phyloP scores from a whole-genome alignment of 2,888 invertebrate species.

The Agrochola lota region DNA sequence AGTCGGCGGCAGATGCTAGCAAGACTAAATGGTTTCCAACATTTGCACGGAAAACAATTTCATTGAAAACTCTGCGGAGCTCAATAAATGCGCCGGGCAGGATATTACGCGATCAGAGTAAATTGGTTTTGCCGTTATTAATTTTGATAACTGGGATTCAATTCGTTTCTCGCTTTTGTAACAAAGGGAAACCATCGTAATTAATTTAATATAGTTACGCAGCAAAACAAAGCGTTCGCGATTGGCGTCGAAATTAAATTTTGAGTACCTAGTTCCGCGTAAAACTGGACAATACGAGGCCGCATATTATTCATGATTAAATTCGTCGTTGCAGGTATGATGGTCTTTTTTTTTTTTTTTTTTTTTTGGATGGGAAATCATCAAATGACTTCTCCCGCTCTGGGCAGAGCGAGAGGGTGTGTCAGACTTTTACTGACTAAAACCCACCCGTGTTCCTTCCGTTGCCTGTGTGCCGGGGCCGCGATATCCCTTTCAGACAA shows the following conservation, averaged over 20 bases:
- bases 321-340: constrained; percentile 46
- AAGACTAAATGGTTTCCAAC: constrained; percentile 60
- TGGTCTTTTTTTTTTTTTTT: too few species aligned
- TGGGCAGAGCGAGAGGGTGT: too few species aligned
- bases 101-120: constrained; percentile 88
- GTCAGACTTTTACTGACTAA: too few species aligned
- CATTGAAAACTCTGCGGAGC: constrained; percentile 79
- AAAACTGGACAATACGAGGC: constrained; percentile 48
- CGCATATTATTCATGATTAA: constrained; percentile 47
- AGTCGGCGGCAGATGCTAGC: constrained; percentile 64
- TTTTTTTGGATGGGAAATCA: too few species aligned
- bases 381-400: too few species aligned
- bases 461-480: too few species aligned
- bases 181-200: constrained; percentile 90
- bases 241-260: constrained; percentile 78
- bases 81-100: constrained; percentile 82
- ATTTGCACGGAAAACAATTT: constrained; percentile 78
- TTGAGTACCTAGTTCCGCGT: constrained; percentile 62
- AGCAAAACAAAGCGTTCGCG: constrained; percentile 79
- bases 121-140: constrained; percentile 89
- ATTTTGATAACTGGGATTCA: constrained; percentile 90
- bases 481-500: too few species aligned
- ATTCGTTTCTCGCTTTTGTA: constrained; percentile 90
- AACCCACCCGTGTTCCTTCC: too few species aligned
- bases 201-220: constrained; percentile 86